Conservation (phyloP, 2,113 vertebrate species). For the Mobula hypostoma region DNA sequence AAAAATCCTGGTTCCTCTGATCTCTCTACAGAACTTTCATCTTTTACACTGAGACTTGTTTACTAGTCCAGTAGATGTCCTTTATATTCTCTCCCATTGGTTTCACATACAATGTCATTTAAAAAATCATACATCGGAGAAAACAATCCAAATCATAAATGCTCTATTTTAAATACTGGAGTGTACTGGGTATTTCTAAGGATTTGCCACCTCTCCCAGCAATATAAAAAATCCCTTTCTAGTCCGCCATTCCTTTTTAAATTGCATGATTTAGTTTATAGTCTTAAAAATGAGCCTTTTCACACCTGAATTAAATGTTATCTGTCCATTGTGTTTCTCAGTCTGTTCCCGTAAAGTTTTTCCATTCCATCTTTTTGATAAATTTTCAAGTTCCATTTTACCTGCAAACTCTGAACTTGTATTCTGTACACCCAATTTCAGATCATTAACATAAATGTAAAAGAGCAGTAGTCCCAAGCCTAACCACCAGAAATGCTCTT, state of each 20-base stretch:
- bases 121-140: too few relatives aligned
- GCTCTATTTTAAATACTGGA: too few relatives aligned
- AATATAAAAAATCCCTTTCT: background rate
- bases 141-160: too few relatives aligned
- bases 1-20: background rate
- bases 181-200: too few relatives aligned
- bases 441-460: background rate
- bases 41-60: background rate
- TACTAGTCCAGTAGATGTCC: background rate
- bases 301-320: background rate
- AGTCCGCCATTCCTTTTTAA: background rate
- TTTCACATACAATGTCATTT: background rate
- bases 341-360: background rate
- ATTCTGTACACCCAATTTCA: background rate
- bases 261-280: background rate
- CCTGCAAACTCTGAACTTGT: background rate
- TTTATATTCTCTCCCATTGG: too few relatives aligned
- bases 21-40: background rate
- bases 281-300: background rate
- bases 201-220: too few relatives aligned
- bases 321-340: background rate
- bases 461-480: background rate
- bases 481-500: background rate
- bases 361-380: background rate
- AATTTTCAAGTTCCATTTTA: background rate